These are phyloP conservation scores for Plecotus auritus DNA, from an alignment of 2,113 vertebrate genomes.

Conservation along the genomic window DNA sequence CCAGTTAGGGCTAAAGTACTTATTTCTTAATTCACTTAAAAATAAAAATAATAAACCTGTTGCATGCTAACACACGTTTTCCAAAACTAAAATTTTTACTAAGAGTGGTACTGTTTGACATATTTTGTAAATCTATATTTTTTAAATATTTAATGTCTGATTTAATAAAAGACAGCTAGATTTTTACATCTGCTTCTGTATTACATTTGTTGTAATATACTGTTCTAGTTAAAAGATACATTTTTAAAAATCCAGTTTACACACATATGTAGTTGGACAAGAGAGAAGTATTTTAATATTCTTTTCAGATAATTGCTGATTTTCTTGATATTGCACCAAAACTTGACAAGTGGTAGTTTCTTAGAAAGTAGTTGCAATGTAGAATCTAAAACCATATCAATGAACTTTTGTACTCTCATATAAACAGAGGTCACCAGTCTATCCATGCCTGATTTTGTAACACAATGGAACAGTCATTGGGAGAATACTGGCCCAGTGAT, in stretches of 20 bases:
- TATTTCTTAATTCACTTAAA: neutral
- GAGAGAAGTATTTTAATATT: neutral
- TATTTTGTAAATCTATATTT: neutral
- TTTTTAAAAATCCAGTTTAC: neutral
- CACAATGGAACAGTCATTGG: neutral
- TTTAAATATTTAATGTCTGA: neutral
- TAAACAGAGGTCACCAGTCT: neutral
- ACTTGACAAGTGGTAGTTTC: neutral
- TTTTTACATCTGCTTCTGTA: neutral
- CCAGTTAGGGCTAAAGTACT: neutral
- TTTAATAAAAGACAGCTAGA: neutral
- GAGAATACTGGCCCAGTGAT: neutral
- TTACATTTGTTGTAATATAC: neutral
- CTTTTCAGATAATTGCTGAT: neutral
- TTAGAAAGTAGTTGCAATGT: neutral
- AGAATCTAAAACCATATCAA: neutral
- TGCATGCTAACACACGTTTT: neutral
- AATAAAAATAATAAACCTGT: neutral
- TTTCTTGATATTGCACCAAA: neutral
- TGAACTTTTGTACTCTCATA: neutral
- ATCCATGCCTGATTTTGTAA: neutral
- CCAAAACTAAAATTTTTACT: neutral
- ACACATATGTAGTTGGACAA: neutral
- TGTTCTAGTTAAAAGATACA: neutral
- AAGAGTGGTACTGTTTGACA: neutral